A percentile compares a stretch with the other conserved stretches of the same genome.
These are phyloP conservation scores for Sciurus niger DNA, from an alignment of 2,113 vertebrate species.

Conservation along the genomic window DNA sequence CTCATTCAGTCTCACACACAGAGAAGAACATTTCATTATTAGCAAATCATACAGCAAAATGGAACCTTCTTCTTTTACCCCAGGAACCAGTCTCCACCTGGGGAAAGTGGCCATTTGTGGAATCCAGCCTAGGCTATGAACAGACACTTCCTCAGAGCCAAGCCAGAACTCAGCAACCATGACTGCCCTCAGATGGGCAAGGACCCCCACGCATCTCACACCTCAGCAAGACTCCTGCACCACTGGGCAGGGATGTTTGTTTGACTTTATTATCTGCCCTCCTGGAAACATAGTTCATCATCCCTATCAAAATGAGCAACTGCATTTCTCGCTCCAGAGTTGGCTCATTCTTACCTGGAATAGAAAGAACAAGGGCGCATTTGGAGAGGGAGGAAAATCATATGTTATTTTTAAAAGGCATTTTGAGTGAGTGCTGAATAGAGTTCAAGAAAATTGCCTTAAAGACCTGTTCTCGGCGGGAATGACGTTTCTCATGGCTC, in stretches of 20 bases:
- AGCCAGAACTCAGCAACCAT: background rate
- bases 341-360: slow-evolving; percentile 78
- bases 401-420: slow-evolving; percentile 87
- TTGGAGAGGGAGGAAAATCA: slow-evolving; percentile 80
- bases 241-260: background rate
- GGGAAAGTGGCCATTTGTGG: slow-evolving; percentile 18
- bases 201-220: background rate
- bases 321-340: background rate
- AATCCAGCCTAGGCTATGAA: background rate
- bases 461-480: slow-evolving; percentile 87
- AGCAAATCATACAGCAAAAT: slow-evolving; percentile 25
- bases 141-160: background rate
- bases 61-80: background rate
- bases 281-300: slow-evolving; percentile 66
- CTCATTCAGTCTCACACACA: slow-evolving; percentile 20
- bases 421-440: slow-evolving; percentile 88
- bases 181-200: background rate
- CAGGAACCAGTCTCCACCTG: slow-evolving; percentile 12
- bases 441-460: slow-evolving; percentile 89
- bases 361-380: slow-evolving; percentile 65
- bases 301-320: slow-evolving; percentile 43
- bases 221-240: background rate
- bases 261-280: slow-evolving; percentile 63
- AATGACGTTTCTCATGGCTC: slow-evolving; percentile 86
- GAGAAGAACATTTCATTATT: slow-evolving; percentile 66